phyloP scores from a whole-genome alignment of 2,888 invertebrate genomes.

The Cantharis nigra region DNA sequence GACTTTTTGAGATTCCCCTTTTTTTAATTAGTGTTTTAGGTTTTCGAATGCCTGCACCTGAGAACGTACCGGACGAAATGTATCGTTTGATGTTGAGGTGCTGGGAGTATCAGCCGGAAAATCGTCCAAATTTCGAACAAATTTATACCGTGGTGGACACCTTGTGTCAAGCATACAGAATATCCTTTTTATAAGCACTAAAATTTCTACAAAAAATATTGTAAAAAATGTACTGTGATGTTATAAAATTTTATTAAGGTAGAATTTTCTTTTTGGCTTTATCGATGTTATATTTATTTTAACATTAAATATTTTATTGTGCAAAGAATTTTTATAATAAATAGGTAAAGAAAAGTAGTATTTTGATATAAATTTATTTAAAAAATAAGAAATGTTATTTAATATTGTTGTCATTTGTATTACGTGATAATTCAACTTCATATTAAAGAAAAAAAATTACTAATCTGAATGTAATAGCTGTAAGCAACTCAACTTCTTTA shows the following conservation, averaged over 20 bases:
- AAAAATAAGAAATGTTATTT: not conserved
- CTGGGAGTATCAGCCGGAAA: conserved; percentile 93
- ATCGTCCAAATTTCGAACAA: conserved; percentile 90
- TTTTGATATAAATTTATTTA: conserved; percentile 2
- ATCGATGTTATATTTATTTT: conserved; percentile 2
- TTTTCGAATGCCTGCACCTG: conserved; percentile 91
- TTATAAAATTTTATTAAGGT: conserved; percentile 14
- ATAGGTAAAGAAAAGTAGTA: not conserved
- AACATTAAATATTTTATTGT: not conserved
- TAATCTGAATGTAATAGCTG: conserved; percentile 3
- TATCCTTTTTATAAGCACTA: conserved; percentile 45
- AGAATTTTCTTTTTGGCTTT: conserved; percentile 6
- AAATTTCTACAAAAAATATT: not conserved
- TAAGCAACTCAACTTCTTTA: not conserved
- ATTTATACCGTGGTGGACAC: conserved; percentile 79
- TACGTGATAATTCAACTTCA: not conserved
- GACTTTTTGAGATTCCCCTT: not conserved
- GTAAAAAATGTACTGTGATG: conserved; percentile 21
- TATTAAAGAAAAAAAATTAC: not conserved
- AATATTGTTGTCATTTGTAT: conserved; percentile 1
- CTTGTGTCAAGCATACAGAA: conserved; percentile 51
- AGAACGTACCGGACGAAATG: conserved; percentile 85
- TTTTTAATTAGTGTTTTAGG: conserved; percentile 60
- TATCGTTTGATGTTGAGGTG: conserved; percentile 90
- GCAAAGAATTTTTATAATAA: not conserved